Evolutionary conservation across 2,797 vertebrate genomes (phyloP), one percentile per base, ranked within the genome.

Genomic region (Moxostoma hubbsi): DNA sequence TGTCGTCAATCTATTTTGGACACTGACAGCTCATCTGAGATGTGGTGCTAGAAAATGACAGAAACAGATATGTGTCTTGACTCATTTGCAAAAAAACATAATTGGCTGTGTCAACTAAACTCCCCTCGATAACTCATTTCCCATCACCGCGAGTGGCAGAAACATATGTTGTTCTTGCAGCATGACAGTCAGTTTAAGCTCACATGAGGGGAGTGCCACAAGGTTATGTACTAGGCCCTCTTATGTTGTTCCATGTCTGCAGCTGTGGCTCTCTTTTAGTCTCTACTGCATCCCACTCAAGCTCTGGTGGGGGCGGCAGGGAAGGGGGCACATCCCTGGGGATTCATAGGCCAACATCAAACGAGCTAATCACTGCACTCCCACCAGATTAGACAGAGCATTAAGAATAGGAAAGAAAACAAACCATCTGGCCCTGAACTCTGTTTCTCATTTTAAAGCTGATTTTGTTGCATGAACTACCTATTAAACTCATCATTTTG

Each of bases 191-290:
- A 58, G 24, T 24, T 1, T 24, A 24, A 24, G 24, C 2, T 61
- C 0, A 51, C n/a, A 13, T 24, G 51, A 70, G 67, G 18, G 66
- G 50, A 70, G 73, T 77, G 59, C 68, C 68, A 61, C 80, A 79
- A 69, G 73, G 66, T 66, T 15, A 53, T 67, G 61, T 82, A 69
- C 59, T 70, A 50, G 77, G 77, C 73, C 80, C 11, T 15, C 9
- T 46, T n/a, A 50, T 58, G 66, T 77, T 77, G 74, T 67, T 76
- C 67, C 69, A 66, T 49, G 68, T 82, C 58, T 61, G 77, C 73
- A 87, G 90, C 90, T 88, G 86, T 53, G 45, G 58, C 24, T 24
- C 65, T 63, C 58, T 51, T 77, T 80, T 65, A 77, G 24, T 49
- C 46, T 16, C 49, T 47, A 54, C 76, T 81, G 16, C 45, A 13